These are phyloP conservation scores for Dryocosmus kuriphilus DNA, from an alignment of 2,888 invertebrate genomes.

Conservation along the genomic window DNA sequence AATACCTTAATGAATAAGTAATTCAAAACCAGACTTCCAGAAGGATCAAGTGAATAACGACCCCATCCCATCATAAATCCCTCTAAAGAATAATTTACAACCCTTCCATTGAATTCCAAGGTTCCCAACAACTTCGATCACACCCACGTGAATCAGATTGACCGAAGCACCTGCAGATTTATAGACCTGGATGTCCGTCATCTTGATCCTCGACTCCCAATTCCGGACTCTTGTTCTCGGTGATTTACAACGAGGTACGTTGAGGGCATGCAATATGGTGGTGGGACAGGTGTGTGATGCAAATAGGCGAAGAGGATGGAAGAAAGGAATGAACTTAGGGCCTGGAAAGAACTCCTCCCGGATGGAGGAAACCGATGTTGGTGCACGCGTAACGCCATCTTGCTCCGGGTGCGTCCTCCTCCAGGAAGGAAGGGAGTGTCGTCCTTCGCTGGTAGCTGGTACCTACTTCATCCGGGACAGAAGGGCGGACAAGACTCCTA, in stretches of 20 bases:
- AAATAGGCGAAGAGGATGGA: constrained; percentile 57
- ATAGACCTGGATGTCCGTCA: constrained; percentile 54
- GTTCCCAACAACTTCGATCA: background rate
- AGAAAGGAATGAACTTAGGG: constrained; percentile 34
- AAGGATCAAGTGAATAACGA: background rate
- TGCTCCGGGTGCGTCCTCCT: constrained; percentile 65
- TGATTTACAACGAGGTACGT: constrained; percentile 59
- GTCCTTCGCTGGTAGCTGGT: constrained; percentile 53
- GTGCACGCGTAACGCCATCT: constrained; percentile 68
- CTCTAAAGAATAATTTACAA: constrained; percentile 24
- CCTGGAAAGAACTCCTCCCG: constrained; percentile 43
- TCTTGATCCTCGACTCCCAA: constrained; percentile 51
- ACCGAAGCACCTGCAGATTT: constrained; percentile 47
- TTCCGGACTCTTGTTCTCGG: constrained; percentile 53
- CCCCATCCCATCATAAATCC: constrained; percentile 7
- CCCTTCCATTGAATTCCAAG: background rate
- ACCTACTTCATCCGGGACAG: constrained; percentile 50
- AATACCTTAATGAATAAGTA: background rate
- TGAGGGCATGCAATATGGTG: constrained; percentile 50
- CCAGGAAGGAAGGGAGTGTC: constrained; percentile 69
- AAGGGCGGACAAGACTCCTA: constrained; percentile 51
- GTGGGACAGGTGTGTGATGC: constrained; percentile 66
- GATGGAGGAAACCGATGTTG: constrained; percentile 43
- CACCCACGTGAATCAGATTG: constrained; percentile 31
- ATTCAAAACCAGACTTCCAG: constrained; percentile 16